A percentile compares a stretch with the other conserved stretches of the same genome.
Conservation (phyloP, 2,888 invertebrate genomes). For the Strigamia transsilvanica region DNA sequence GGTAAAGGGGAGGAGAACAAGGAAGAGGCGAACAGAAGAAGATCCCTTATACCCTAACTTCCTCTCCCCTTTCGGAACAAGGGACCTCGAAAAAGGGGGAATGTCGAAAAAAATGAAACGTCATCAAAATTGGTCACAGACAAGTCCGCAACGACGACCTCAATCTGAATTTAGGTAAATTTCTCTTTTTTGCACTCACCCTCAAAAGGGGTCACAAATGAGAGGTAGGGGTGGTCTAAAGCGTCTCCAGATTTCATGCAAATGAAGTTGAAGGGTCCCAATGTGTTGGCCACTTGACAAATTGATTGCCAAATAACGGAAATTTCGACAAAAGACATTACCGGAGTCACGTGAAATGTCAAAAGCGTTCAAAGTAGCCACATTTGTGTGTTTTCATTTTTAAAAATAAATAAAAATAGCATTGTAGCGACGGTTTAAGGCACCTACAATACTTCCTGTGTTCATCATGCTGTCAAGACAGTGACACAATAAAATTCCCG, state of each 20-base stretch:
- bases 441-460: neutral
- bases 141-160: slow-evolving; percentile 43
- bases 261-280: slow-evolving; percentile 45
- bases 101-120: slow-evolving; percentile 36
- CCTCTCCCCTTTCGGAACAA: neutral
- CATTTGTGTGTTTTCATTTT: neutral
- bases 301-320: slow-evolving; percentile 47
- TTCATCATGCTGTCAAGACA: neutral
- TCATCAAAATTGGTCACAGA: slow-evolving; percentile 46
- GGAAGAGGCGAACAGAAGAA: slow-evolving; percentile 49
- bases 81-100: slow-evolving; percentile 13
- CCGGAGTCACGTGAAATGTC: neutral
- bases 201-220: slow-evolving; percentile 38
- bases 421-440: no score
- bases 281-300: slow-evolving; percentile 47
- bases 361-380: neutral
- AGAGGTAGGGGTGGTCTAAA: slow-evolving; percentile 36
- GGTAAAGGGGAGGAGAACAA: slow-evolving; percentile 47
- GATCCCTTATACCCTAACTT: slow-evolving; percentile 37
- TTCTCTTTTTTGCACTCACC: neutral
- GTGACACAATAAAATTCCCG: neutral
- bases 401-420: neutral
- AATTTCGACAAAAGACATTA: slow-evolving; percentile 28
- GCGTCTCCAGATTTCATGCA: slow-evolving; percentile 38
- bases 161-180: slow-evolving; percentile 16